Conservation (phyloP, 2,113 vertebrate species). For the Chaenocephalus aceratus region DNA sequence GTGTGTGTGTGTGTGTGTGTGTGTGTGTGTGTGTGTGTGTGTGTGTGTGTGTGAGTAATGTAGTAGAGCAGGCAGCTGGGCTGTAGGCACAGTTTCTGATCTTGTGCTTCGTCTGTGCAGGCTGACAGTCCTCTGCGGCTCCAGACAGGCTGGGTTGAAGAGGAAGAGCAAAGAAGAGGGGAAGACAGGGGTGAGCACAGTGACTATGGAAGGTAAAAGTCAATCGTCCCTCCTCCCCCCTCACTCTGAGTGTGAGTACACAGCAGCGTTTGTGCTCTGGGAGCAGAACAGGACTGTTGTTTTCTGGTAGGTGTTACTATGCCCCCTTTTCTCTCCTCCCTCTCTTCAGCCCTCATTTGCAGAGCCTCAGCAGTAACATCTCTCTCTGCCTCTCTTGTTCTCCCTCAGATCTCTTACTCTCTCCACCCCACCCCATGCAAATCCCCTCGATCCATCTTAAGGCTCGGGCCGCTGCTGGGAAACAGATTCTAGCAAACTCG, state of each 20-base stretch:
- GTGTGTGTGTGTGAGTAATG: constrained; percentile 27
- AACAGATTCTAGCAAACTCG: constrained; percentile 71
- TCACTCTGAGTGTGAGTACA: constrained; percentile 34
- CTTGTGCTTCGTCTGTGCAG: constrained; percentile 47
- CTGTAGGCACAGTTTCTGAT: constrained; percentile 64
- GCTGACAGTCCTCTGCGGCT: constrained; percentile 61
- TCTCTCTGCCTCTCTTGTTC: constrained; percentile 41
- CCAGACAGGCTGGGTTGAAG: constrained; percentile 36
- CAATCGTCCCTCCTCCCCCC: constrained; percentile 37
- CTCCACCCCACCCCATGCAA: constrained; percentile 63
- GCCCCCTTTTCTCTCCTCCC: constrained; percentile 57
- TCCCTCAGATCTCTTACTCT: constrained; percentile 59
- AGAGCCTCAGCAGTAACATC: constrained; percentile 64
- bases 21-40: constrained; percentile 33
- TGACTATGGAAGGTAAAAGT: constrained; percentile 62
- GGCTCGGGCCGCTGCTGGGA: constrained; percentile 71
- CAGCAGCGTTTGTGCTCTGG: constrained; percentile 47
- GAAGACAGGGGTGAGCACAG: constrained; percentile 3
- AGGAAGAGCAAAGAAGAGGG: constrained; percentile 24
- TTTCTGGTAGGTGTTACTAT: constrained; percentile 63
- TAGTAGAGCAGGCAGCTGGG: constrained; percentile 54
- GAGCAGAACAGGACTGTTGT: constrained; percentile 57
- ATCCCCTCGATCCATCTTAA: constrained; percentile 75
- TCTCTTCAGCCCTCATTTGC: constrained; percentile 65
- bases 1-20: constrained; percentile 25